Evolutionary conservation across 1,140 invertebrate genomes (phyloP).

Genomic region (Plodia interpunctella): DNA sequence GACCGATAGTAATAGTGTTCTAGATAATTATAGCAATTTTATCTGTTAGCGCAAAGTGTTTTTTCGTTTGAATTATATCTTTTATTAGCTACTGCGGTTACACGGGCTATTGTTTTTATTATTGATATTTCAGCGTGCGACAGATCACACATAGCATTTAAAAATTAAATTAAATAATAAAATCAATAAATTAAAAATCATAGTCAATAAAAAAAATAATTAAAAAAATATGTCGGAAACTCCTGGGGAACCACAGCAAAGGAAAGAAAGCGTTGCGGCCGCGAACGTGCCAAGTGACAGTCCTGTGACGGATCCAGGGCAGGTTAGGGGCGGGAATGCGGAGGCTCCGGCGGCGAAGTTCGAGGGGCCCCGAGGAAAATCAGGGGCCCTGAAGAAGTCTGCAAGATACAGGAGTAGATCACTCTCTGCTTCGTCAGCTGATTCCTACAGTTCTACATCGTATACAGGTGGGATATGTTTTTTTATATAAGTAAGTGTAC

Average conservation of each 20-base stretch:
- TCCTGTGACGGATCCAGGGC: slow-evolving; percentile 66
- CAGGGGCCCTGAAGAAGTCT: slow-evolving; percentile 89
- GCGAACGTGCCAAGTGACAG: slow-evolving; percentile 63
- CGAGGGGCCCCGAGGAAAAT: slow-evolving; percentile 68
- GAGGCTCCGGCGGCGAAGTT: slow-evolving; percentile 53
- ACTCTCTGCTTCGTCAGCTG: slow-evolving; percentile 94
- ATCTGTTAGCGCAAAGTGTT: slow-evolving; percentile 24
- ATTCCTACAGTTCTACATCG: slow-evolving; percentile 91
- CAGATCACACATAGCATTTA: neutral
- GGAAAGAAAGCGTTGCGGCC: slow-evolving; percentile 57
- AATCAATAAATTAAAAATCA: neutral
- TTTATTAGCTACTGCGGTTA: slow-evolving; percentile 36
- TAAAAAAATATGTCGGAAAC: slow-evolving; percentile 56
- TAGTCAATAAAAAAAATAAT: slow-evolving; percentile 18
- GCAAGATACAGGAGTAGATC: slow-evolving; percentile 91
- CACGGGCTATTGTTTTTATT: slow-evolving; percentile 41
- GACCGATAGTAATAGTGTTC: slow-evolving; percentile 13
- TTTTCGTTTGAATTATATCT: slow-evolving; percentile 21
- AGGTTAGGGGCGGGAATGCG: slow-evolving; percentile 51
- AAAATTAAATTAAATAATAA: neutral
- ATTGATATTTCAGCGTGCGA: neutral
- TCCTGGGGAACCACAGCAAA: slow-evolving; percentile 45
- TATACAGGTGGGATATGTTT: slow-evolving; percentile 66
- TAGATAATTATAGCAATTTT: slow-evolving; percentile 16
- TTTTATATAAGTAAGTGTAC: no score